Percentiles rank a stretch among this genome's conserved stretches.
Evolutionary conservation across 1,140 invertebrate genomes (phyloP).

Genomic region (Tenebrio molitor): DNA sequence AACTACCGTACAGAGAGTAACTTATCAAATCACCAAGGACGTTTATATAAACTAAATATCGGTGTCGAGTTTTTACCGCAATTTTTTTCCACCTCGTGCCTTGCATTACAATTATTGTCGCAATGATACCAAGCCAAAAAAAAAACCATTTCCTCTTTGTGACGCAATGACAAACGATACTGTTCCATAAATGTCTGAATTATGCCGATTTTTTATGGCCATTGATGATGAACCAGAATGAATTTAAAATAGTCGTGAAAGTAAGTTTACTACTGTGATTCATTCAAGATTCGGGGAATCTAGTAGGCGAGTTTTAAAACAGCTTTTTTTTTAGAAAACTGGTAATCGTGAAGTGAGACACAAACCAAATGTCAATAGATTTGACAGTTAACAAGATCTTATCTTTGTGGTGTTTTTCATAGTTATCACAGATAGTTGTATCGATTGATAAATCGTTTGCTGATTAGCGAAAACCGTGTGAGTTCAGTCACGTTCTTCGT

Average conservation of each 20-base stretch:
- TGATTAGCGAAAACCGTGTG: no score
- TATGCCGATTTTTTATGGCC: not conserved
- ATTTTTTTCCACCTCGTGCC: not conserved
- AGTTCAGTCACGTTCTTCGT: no score
- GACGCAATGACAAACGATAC: conserved; percentile 5
- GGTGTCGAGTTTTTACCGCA: not conserved
- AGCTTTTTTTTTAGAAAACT: conserved; percentile 25
- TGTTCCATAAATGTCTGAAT: not conserved
- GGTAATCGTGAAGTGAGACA: no score
- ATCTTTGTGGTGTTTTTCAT: no score
- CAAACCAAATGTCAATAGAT: no score
- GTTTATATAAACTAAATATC: conserved; percentile 2
- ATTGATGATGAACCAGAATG: conserved; percentile 2
- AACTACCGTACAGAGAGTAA: not conserved
- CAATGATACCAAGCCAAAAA: conserved; percentile 1
- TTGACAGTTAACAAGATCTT: no score
- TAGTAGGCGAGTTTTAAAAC: not conserved
- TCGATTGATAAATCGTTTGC: no score
- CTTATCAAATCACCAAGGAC: conserved; percentile 4
- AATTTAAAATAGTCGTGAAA: conserved; percentile 38
- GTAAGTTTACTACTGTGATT: conserved; percentile 35
- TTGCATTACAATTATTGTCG: conserved; percentile 1
- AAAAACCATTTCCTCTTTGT: conserved; percentile 11
- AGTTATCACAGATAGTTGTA: no score
- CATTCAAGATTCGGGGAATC: conserved; percentile 15